phyloP scores from a whole-genome alignment of 2,113 vertebrate species.

The Aptenodytes patagonicus region DNA sequence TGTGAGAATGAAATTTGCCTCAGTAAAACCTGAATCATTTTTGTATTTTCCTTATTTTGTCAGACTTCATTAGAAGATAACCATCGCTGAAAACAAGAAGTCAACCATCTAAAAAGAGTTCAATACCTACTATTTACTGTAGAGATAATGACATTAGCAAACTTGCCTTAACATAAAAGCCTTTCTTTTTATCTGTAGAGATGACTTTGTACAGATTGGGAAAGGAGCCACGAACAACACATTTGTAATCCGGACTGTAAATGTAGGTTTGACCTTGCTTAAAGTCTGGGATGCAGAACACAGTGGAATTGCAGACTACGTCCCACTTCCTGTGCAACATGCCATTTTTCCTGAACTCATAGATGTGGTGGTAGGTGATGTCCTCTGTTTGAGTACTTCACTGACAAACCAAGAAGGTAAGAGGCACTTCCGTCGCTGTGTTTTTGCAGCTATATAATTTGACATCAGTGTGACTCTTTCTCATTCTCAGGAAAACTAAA shows the following conservation, averaged over 20 bases:
- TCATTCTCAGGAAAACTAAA: not conserved
- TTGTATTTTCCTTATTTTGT: not conserved
- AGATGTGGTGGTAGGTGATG: slow-evolving; percentile 81
- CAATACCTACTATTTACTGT: not conserved
- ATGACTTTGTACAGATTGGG: slow-evolving; percentile 90
- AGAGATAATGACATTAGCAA: not conserved
- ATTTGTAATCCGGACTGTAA: slow-evolving; percentile 79
- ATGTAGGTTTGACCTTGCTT: slow-evolving; percentile 89
- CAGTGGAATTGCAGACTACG: slow-evolving; percentile 79
- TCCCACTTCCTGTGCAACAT: slow-evolving; percentile 86
- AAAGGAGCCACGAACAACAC: slow-evolving; percentile 85
- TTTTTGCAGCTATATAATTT: not conserved
- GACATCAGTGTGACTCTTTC: not conserved
- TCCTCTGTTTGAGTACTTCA: slow-evolving; percentile 83
- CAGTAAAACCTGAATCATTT: not conserved
- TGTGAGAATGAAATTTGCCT: not conserved
- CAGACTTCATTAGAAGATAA: not conserved
- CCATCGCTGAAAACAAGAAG: not conserved
- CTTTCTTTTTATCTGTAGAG: slow-evolving; percentile 69
- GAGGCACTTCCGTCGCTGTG: not conserved
- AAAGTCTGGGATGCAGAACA: slow-evolving; percentile 84
- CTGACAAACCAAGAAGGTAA: slow-evolving; percentile 81
- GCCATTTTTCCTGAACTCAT: slow-evolving; percentile 80
- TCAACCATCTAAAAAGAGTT: not conserved
- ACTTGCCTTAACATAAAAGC: not conserved